A percentile compares a stretch with the other conserved stretches of the same genome.
Evolutionary conservation across 1,140 invertebrate genomes (phyloP).

Genomic region (Drosophila saltans): DNA sequence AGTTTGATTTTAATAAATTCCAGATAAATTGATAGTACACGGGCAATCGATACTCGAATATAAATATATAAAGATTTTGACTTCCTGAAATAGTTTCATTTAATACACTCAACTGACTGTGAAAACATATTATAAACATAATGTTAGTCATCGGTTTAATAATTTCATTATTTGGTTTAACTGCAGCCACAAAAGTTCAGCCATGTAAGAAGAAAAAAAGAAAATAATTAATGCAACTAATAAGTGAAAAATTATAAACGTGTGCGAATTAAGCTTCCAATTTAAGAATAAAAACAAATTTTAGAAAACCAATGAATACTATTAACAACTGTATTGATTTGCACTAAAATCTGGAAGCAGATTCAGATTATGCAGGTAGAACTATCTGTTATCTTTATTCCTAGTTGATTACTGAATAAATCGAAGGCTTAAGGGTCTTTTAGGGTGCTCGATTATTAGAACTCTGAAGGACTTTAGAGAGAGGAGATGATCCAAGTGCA

Average conservation of each 20-base stretch:
- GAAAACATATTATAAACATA: background rate
- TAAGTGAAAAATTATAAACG: background rate
- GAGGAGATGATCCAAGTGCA: too few relatives aligned
- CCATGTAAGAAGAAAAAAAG: conserved; percentile 51
- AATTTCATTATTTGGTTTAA: conserved; percentile 30
- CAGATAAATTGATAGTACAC: background rate
- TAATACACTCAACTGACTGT: conserved; percentile 28
- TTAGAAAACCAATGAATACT: too few relatives aligned
- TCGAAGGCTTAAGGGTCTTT: too few relatives aligned
- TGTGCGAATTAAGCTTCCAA: background rate
- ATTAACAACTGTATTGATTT: too few relatives aligned
- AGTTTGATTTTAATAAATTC: background rate
- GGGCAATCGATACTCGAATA: background rate
- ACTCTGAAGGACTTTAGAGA: too few relatives aligned
- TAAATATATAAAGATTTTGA: conserved; percentile 57
- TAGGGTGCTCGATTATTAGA: too few relatives aligned
- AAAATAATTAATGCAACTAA: too few relatives aligned
- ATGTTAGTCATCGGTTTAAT: background rate
- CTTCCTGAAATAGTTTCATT: conserved; percentile 51
- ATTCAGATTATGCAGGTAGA: too few relatives aligned
- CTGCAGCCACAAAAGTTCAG: conserved; percentile 39
- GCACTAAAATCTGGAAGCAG: too few relatives aligned
- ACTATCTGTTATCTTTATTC: too few relatives aligned
- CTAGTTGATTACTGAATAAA: too few relatives aligned
- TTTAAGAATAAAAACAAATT: background rate